A percentile compares a stretch with the other conserved stretches of the same genome.
Conservation (phyloP, 2,888 invertebrate genomes). For the Zaprionus lineosus region DNA sequence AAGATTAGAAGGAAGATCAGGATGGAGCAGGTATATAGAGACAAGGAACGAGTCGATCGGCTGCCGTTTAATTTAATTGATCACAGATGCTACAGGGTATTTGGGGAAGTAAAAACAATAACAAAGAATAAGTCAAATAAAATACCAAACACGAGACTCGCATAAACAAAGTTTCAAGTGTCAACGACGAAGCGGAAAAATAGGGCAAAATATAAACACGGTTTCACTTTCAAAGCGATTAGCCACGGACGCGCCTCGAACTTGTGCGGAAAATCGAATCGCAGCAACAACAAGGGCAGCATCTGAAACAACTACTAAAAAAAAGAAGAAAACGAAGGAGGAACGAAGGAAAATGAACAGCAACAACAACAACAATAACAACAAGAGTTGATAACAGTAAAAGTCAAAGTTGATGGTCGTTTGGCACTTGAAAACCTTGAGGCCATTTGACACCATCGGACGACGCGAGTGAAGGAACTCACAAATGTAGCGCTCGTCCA, state of each 20-base stretch:
- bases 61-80: not conserved
- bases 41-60: too few relatives aligned
- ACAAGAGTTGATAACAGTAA: conserved; percentile 63
- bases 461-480: conserved; percentile 20
- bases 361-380: conserved; percentile 29
- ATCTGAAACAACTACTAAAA: conserved; percentile 27
- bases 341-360: conserved; percentile 24
- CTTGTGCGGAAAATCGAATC: conserved; percentile 55
- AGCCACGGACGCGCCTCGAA: conserved; percentile 67
- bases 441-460: conserved; percentile 66
- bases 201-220: conserved; percentile 71
- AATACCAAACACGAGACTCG: conserved; percentile 48
- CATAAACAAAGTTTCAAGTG: conserved; percentile 61
- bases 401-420: conserved; percentile 12
- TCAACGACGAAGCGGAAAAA: conserved; percentile 63
- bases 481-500: conserved; percentile 32
- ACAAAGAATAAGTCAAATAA: not conserved
- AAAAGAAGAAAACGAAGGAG: conserved; percentile 11
- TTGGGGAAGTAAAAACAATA: not conserved
- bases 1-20: too few relatives aligned
- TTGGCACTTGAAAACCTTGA: conserved; percentile 53
- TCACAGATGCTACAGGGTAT: conserved; percentile 30
- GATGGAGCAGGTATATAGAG: too few relatives aligned
- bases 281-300: conserved; percentile 26
- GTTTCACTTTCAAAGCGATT: conserved; percentile 80